Evolutionary conservation across 2,797 vertebrate species (phyloP).

Genomic region (Martes flavigula): DNA sequence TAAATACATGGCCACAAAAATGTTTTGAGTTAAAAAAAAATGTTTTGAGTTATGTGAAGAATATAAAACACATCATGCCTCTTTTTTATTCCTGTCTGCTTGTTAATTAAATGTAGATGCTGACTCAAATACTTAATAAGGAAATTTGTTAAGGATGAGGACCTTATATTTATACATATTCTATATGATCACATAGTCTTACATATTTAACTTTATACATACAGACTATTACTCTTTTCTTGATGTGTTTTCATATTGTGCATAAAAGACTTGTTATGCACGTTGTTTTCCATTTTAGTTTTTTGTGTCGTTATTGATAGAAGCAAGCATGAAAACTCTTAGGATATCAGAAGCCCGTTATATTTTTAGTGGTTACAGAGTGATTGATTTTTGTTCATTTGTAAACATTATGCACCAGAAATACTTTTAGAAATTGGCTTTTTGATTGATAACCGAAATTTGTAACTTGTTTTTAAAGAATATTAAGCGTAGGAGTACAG

Average conservation of each 20-base stretch:
- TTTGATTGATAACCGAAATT: not conserved
- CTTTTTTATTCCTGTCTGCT: not conserved
- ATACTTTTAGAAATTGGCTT: constrained; percentile 13
- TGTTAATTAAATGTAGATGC: constrained; percentile 31
- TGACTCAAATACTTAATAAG: not conserved
- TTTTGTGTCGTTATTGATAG: constrained; percentile 20
- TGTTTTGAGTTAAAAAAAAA: constrained; percentile 22
- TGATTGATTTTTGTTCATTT: constrained; percentile 42
- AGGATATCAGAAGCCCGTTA: not conserved
- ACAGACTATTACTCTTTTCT: not conserved
- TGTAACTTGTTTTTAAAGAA: not conserved
- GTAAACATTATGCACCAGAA: constrained; percentile 17
- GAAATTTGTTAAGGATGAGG: constrained; percentile 32
- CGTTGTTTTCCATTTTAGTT: constrained; percentile 48
- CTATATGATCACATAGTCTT: not conserved
- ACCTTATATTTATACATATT: not conserved
- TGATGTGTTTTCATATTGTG: constrained; percentile 1
- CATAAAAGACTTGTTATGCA: not conserved
- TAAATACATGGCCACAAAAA: not conserved
- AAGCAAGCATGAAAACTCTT: constrained; percentile 56
- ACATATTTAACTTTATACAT: constrained; percentile 26
- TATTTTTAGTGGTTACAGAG: not conserved
- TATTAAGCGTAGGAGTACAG: not conserved
- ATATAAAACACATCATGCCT: not conserved
- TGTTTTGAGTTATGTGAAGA: constrained; percentile 4